Conservation (phyloP, 2,888 invertebrate species). For the Spodoptera exigua region DNA sequence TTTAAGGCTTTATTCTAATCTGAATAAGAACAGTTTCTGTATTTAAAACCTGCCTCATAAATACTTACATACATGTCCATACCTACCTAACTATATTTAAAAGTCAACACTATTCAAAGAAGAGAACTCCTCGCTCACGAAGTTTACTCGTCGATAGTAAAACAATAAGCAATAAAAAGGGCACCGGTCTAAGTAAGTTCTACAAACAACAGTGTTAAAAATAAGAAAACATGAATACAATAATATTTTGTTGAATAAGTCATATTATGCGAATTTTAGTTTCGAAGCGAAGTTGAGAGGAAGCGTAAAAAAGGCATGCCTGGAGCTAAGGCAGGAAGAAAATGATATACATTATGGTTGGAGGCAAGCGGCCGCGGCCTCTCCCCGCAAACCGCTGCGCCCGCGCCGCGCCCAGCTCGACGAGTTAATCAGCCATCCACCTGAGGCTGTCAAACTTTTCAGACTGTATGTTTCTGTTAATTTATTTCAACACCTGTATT, state of each 20-base stretch:
- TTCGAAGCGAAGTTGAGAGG: slow-evolving; percentile 55
- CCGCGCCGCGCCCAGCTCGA: slow-evolving; percentile 70
- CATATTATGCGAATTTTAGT: slow-evolving; percentile 37
- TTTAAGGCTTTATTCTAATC: no score
- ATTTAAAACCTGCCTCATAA: no score
- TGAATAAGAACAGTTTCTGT: no score
- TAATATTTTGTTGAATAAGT: slow-evolving; percentile 41
- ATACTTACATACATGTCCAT: no score
- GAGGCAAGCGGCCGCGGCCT: slow-evolving; percentile 61
- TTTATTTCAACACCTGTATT: neutral
- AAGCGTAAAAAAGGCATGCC: slow-evolving; percentile 70
- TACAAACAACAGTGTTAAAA: slow-evolving; percentile 17
- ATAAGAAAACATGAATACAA: slow-evolving; percentile 32
- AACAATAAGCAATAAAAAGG: slow-evolving; percentile 33
- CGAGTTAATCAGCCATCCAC: slow-evolving; percentile 85
- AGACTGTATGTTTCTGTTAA: neutral
- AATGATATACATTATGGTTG: slow-evolving; percentile 79
- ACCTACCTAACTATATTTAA: no score
- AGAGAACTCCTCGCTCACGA: neutral
- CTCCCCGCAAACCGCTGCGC: slow-evolving; percentile 61
- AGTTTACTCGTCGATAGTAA: slow-evolving; percentile 1
- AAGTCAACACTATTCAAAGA: neutral
- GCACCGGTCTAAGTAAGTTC: slow-evolving; percentile 26
- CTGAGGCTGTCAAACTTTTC: slow-evolving; percentile 72
- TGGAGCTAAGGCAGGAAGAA: slow-evolving; percentile 71